phyloP scores from a whole-genome alignment of 2,113 vertebrate genomes.

The Apteryx mantelli region DNA sequence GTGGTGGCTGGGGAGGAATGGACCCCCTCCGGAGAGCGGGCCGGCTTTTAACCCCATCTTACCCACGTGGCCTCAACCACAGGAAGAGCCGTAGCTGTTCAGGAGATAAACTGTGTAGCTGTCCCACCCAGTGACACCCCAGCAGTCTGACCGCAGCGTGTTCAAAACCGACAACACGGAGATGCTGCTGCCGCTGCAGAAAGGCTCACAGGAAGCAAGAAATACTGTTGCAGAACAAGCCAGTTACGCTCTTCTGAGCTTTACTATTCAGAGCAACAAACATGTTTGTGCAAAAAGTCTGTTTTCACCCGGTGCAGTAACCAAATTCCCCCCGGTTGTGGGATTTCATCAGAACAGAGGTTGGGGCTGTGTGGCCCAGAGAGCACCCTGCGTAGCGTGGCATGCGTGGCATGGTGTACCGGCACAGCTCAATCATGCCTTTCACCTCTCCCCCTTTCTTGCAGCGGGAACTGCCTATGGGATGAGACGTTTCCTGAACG shows the following conservation, averaged over 20 bases:
- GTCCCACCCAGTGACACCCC: conserved; percentile 61
- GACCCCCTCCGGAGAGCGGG: background rate
- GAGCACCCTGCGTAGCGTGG: accelerated
- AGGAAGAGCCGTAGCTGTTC: conserved; percentile 51
- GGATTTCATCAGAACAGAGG: background rate
- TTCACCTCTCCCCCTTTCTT: accelerated
- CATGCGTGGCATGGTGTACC: accelerated
- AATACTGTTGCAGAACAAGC: conserved; percentile 9
- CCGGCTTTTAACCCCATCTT: conserved; percentile 68
- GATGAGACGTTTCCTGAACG: background rate
- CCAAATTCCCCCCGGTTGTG: no score
- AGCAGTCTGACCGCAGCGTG: conserved; percentile 12
- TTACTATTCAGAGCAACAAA: background rate
- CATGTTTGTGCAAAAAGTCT: background rate
- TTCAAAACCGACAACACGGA: background rate
- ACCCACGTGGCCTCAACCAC: conserved; percentile 61
- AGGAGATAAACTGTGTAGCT: conserved; percentile 45
- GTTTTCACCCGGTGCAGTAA: background rate
- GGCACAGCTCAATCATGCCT: accelerated
- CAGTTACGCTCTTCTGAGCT: conserved; percentile 22
- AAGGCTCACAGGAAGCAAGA: background rate
- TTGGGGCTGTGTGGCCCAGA: no score
- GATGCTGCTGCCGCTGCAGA: background rate
- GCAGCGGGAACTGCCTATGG: accelerated
- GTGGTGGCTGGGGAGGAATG: background rate